Evolutionary conservation across 2,797 vertebrate genomes (phyloP).

Genomic region (Xenopus petersii): DNA sequence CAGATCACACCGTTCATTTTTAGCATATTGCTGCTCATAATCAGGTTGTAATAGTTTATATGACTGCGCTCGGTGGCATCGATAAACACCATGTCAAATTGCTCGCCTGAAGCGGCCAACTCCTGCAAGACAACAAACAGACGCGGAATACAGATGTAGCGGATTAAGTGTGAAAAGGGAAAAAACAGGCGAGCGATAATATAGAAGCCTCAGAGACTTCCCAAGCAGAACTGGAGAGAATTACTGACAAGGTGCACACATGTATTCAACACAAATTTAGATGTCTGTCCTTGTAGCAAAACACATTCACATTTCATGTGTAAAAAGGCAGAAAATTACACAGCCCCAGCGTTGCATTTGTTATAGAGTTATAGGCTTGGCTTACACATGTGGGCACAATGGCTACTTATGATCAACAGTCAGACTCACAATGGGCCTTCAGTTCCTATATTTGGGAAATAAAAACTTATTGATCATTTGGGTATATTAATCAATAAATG

Average conservation of each 20-base stretch:
- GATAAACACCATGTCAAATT: conserved; percentile 82
- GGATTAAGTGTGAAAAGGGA: conserved; percentile 39
- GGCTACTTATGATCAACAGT: too few relatives aligned
- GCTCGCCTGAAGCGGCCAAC: conserved; percentile 65
- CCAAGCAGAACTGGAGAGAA: conserved; percentile 25
- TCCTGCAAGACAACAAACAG: conserved; percentile 59
- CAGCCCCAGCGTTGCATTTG: background rate
- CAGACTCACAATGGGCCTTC: too few relatives aligned
- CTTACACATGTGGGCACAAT: background rate
- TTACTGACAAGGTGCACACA: background rate
- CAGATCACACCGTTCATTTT: conserved; percentile 71
- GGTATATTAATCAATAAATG: too few relatives aligned
- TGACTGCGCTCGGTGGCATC: conserved; percentile 78
- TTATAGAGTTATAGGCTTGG: background rate
- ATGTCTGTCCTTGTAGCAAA: conserved; percentile 8
- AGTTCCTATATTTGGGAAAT: too few relatives aligned
- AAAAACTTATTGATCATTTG: too few relatives aligned
- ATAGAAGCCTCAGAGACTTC: background rate
- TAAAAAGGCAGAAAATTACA: conserved; percentile 31
- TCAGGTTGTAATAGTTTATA: conserved; percentile 77
- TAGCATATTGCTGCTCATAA: conserved; percentile 78
- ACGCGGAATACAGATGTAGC: conserved; percentile 31
- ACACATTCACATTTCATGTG: background rate
- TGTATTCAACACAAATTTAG: conserved; percentile 11
- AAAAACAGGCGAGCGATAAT: conserved; percentile 15